Conservation (phyloP, 2,888 invertebrate genomes). For the Mythimna ferrago region DNA sequence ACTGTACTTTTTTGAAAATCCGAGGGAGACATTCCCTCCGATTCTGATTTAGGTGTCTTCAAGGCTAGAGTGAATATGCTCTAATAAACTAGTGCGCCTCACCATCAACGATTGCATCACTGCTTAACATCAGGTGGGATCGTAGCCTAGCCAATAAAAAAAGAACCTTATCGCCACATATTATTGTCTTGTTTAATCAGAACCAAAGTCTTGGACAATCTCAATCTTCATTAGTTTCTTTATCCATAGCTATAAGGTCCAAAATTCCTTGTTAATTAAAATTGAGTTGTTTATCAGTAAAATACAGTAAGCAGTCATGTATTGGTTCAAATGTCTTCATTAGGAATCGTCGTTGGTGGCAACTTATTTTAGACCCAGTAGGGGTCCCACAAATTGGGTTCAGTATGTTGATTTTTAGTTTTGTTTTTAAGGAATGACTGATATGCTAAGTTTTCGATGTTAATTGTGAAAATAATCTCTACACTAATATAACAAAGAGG, state of each 20-base stretch:
- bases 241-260: neutral
- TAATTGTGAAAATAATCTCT: no score
- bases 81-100: no score
- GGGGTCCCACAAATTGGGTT: slow-evolving; percentile 50
- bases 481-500: no score
- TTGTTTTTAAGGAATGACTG: slow-evolving; percentile 10
- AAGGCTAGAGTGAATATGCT: no score
- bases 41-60: no score
- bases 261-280: neutral
- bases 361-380: slow-evolving; percentile 38
- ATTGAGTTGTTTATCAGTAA: slow-evolving; percentile 32
- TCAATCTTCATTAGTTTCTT: fast-evolving
- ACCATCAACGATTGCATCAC: no score
- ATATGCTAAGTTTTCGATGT: neutral
- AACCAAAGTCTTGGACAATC: neutral
- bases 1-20: no score
- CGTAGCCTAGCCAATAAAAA: no score
- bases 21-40: no score
- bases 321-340: slow-evolving; percentile 83
- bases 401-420: slow-evolving; percentile 24
- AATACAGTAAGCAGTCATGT: slow-evolving; percentile 48
- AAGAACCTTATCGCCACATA: neutral
- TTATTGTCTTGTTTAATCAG: slow-evolving; percentile 17
- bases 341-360: slow-evolving; percentile 83
- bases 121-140: no score